These are phyloP conservation scores for Dendronephthya gigantea DNA, from an alignment of 64 coral and sea anemone species.

Conservation along the genomic window DNA sequence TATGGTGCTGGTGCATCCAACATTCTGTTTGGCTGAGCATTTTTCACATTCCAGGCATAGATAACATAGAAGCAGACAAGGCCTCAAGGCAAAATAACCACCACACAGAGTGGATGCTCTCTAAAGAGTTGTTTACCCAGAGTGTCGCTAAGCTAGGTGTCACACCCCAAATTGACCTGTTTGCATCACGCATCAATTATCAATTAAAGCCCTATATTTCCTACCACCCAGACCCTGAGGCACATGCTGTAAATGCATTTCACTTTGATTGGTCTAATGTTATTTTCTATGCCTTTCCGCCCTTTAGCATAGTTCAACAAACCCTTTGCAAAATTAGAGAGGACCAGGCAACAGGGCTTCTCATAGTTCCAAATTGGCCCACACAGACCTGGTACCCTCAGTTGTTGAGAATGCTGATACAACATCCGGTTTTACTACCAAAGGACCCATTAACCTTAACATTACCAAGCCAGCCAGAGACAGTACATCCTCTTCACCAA, in stretches of 20 bases:
- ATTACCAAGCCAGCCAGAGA: neutral
- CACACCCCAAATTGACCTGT: constrained; percentile 32
- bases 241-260: constrained; percentile 23
- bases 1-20: neutral
- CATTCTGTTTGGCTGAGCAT: neutral
- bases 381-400: constrained; percentile 30
- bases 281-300: constrained; percentile 33
- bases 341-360: constrained; percentile 24
- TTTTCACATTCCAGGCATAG: neutral
- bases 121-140: neutral
- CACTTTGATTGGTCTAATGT: neutral
- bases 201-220: constrained; percentile 17
- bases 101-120: constrained; percentile 15
- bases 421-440: constrained; percentile 22
- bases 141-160: neutral
- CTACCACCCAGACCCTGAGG: constrained; percentile 29
- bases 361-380: constrained; percentile 30
- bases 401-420: constrained; percentile 7
- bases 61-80: constrained; percentile 12
- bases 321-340: constrained; percentile 28
- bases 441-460: constrained; percentile 1
- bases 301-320: constrained; percentile 24
- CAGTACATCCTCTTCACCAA: constrained; percentile 26
- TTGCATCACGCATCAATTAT: constrained; percentile 33
- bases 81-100: neutral